Conservation (phyloP, 2,797 vertebrate genomes). For the Coregonus sp. region DNA sequence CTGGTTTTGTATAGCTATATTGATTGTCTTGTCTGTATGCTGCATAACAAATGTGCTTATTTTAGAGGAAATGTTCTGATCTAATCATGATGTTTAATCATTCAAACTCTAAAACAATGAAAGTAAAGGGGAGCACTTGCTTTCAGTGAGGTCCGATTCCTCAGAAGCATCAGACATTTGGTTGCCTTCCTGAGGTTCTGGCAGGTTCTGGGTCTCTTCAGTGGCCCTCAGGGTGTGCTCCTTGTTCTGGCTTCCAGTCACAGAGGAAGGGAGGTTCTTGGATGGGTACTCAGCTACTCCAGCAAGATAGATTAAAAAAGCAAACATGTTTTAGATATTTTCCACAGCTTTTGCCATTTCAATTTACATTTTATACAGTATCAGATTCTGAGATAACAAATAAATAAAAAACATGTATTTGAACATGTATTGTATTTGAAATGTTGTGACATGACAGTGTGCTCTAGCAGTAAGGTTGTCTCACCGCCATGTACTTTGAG, state of each 20-base stretch:
- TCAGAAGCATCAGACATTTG: constrained; percentile 38
- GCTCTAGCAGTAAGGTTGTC: not conserved
- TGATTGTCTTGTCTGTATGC: not conserved
- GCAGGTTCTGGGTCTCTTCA: constrained; percentile 73
- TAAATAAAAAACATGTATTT: no score
- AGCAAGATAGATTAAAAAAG: not conserved
- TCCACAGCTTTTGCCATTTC: no score
- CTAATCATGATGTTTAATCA: not conserved
- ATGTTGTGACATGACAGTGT: not conserved
- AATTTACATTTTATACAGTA: no score
- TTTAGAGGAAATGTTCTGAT: not conserved
- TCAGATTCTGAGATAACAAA: no score
- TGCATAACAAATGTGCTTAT: not conserved
- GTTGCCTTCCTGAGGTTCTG: constrained; percentile 75
- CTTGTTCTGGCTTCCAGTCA: constrained; percentile 78
- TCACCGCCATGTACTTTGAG: constrained; percentile 63
- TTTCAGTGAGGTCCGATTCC: constrained; percentile 36
- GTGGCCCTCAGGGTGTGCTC: constrained; percentile 76
- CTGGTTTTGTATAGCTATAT: not conserved
- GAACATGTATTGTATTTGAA: not conserved
- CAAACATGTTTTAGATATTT: not conserved
- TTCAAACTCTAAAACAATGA: not conserved
- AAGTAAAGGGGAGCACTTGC: constrained; percentile 37
- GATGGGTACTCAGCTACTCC: constrained; percentile 39
- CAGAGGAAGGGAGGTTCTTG: constrained; percentile 63